Evolutionary conservation across 1,140 invertebrate genomes (phyloP), one percentile per base, ranked within the genome.

Genomic region (Drosophila watanabei): DNA sequence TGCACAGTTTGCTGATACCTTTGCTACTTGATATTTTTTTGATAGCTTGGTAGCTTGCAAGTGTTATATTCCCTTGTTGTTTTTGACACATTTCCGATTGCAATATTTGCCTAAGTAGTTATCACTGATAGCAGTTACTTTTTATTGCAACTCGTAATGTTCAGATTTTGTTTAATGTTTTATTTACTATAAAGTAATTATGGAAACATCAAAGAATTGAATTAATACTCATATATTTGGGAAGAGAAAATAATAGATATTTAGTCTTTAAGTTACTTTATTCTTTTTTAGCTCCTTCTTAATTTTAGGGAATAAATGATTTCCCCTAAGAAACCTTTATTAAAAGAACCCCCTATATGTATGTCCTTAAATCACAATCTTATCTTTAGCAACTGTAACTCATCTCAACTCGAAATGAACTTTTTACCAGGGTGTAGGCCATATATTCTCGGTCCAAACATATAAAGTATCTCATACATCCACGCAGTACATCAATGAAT

Each of bases 401-500:
- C 37, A 69, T 69, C 48, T 70, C 20, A 5, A 35, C 32, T 10
- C 37, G 11, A 69, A 43, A 30, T 45, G 37, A 30, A 69, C 28
- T 32, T 43, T 43, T 70, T 28, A 5, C 4, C 43, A 48, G n/a
- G 24, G 60, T 68, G 64, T 64, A 68, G 43, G n/a, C 64, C 45
- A 56, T 70, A 69, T 51, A 76, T 65, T 33, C 35, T 41, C 13
- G 30, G 9, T 4, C 32, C 48, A 63, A 37, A 51, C 20, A 63
- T 51, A 54, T 33, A 71, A 73, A 37, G 14, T 43, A 46, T 3
- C 20, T 13, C 39, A 52, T 32, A 71, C 85, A 88, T 82, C 75
- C 85, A 89, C 78, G 85, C 85, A 89, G 81, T 72, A 89, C 78
- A 73, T 89, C 85, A 89, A 88, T 89, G 85, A 88, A 88, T 88